phyloP scores from a whole-genome alignment of 2,797 vertebrate species.

The Rousettus madagascariensis region DNA sequence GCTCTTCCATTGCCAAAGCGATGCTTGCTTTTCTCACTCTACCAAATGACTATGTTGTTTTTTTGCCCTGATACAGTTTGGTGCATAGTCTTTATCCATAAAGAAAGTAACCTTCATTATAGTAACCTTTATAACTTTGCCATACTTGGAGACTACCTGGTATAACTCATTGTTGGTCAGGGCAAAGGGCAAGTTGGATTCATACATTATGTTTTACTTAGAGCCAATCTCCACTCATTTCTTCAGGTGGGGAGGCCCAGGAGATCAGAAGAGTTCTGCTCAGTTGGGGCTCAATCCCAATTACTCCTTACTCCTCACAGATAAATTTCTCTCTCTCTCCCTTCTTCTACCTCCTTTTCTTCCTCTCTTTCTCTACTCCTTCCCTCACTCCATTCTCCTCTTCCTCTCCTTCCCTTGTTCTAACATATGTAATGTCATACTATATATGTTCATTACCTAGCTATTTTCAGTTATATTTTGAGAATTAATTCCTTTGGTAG shows the following conservation, averaged over 20 bases:
- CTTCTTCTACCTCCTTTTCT: not conserved
- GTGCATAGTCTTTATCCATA: constrained; percentile 95
- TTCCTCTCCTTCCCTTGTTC: not conserved
- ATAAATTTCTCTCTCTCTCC: not conserved
- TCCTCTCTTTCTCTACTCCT: not conserved
- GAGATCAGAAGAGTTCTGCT: not conserved
- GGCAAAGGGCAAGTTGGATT: too few species aligned
- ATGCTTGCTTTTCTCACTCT: constrained; percentile 97
- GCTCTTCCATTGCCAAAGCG: constrained; percentile 96
- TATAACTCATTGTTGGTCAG: too few species aligned
- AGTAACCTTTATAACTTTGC: constrained; percentile 89
- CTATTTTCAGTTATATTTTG: not conserved
- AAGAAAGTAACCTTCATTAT: constrained; percentile 98
- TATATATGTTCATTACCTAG: not conserved
- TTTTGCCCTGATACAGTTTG: constrained; percentile 93
- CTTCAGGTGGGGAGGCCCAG: not conserved
- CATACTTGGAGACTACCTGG: not conserved
- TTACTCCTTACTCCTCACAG: not conserved
- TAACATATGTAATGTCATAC: not conserved
- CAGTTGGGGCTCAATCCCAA: not conserved
- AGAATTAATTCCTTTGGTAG: not conserved
- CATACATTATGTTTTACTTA: too few species aligned
- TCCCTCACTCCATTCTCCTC: too few species aligned
- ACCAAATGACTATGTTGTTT: constrained; percentile 98
- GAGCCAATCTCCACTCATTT: too few species aligned